Evolutionary conservation across 2,888 invertebrate genomes (phyloP).

Genomic region (Lissocephala sabroskyi): DNA sequence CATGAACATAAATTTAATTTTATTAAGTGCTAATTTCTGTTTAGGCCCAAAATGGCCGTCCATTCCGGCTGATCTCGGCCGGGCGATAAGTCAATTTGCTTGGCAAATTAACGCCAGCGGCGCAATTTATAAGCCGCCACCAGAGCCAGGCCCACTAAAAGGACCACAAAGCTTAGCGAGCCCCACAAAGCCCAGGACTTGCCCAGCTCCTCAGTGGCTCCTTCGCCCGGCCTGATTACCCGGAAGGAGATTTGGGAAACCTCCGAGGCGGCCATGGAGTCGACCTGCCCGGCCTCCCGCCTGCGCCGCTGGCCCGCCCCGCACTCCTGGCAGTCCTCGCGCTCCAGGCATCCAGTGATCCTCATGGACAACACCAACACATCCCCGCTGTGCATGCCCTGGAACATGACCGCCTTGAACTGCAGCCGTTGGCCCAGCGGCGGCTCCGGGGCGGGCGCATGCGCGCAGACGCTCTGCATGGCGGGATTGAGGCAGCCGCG

Average conservation of each 20-base stretch:
- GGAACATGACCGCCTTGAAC: constrained; percentile 76
- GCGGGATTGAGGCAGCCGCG: constrained; percentile 73
- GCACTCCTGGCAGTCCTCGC: constrained; percentile 73
- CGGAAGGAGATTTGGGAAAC: constrained; percentile 66
- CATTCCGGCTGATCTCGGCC: constrained; percentile 25
- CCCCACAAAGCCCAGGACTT: constrained; percentile 40
- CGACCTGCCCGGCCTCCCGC: constrained; percentile 23
- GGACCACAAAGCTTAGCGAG: constrained; percentile 50
- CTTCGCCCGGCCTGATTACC: constrained; percentile 47
- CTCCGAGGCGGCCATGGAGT: constrained; percentile 62
- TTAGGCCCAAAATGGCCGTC: constrained; percentile 31
- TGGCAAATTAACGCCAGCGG: constrained; percentile 25
- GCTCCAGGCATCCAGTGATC: constrained; percentile 75
- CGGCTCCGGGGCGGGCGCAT: constrained; percentile 70
- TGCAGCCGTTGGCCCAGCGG: constrained; percentile 72
- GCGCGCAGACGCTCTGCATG: constrained; percentile 73
- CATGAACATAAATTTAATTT: constrained; percentile 50
- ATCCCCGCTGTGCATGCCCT: constrained; percentile 76
- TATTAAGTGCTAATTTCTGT: constrained; percentile 64
- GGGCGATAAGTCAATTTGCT: constrained; percentile 40
- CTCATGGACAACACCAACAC: constrained; percentile 75
- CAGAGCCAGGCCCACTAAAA: constrained; percentile 49
- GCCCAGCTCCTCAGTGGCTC: constrained; percentile 1
- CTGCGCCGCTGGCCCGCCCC: constrained; percentile 43
- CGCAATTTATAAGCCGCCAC: constrained; percentile 46